phyloP scores from a whole-genome alignment of 2,888 invertebrate genomes.

The Chymomyza procnemis region DNA sequence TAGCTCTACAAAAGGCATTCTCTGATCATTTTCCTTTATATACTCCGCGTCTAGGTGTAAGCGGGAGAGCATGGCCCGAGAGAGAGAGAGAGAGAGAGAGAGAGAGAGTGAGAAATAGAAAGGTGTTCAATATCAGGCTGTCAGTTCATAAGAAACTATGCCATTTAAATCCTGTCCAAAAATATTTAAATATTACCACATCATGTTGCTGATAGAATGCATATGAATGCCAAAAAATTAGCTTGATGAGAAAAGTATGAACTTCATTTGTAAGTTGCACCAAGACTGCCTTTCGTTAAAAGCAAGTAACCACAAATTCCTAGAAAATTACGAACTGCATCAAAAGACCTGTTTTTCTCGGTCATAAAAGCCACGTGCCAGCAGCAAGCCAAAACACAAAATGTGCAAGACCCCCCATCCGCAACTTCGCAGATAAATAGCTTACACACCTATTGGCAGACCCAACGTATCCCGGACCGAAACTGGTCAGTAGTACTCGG shows the following conservation, averaged over 20 bases:
- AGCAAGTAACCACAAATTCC: no score
- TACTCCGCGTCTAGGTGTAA: background rate
- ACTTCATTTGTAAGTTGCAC: no score
- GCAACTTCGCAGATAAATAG: conserved; percentile 66
- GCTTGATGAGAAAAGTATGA: no score
- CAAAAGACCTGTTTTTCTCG: no score
- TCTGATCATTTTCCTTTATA: conserved; percentile 35
- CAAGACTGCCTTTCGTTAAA: no score
- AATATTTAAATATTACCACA: no score
- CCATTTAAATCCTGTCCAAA: conserved; percentile 36
- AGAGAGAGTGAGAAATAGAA: background rate
- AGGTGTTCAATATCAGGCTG: no score
- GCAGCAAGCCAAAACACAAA: no score
- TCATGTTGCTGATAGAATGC: no score
- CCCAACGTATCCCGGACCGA: conserved; percentile 8
- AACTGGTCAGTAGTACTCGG: background rate
- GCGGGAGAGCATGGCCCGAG: background rate
- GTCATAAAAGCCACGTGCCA: no score
- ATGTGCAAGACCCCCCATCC: conserved; percentile 9
- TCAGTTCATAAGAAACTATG: conserved; percentile 3
- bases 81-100: background rate
- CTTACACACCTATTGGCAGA: conserved; percentile 67
- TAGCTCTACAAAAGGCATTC: conserved; percentile 64
- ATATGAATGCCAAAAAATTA: no score
- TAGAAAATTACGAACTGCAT: no score